Evolutionary conservation across 2,797 vertebrate genomes (phyloP).

Genomic region (Nasua narica): DNA sequence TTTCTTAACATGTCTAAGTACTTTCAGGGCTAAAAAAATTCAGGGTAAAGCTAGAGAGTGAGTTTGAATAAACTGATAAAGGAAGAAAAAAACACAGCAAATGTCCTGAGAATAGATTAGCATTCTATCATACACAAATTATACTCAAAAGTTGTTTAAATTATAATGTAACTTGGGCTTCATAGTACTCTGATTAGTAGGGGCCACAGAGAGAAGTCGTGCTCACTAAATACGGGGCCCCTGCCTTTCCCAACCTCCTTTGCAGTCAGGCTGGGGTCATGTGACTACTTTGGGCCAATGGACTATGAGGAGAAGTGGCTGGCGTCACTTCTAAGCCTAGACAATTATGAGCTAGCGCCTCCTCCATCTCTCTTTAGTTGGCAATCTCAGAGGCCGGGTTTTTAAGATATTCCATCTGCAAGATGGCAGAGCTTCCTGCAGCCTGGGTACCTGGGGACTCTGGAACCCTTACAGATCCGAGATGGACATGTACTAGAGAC

Average conservation of each 20-base stretch:
- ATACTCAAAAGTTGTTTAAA: neutral
- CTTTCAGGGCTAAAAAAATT: neutral
- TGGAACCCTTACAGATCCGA: neutral
- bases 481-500: rapidly evolving
- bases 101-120: neutral
- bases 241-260: neutral
- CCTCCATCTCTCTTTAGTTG: neutral
- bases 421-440: neutral
- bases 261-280: neutral
- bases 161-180: neutral
- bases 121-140: neutral
- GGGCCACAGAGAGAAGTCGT: neutral
- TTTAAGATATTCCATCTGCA: neutral
- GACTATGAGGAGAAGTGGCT: neutral
- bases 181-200: neutral
- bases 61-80: neutral
- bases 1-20: neutral
- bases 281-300: neutral
- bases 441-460: neutral
- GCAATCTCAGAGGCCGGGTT: neutral
- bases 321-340: neutral
- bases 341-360: neutral
- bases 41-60: neutral
- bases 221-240: neutral
- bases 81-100: neutral